phyloP scores from a whole-genome alignment of 2,113 vertebrate species.

The Cavia porcellus region DNA sequence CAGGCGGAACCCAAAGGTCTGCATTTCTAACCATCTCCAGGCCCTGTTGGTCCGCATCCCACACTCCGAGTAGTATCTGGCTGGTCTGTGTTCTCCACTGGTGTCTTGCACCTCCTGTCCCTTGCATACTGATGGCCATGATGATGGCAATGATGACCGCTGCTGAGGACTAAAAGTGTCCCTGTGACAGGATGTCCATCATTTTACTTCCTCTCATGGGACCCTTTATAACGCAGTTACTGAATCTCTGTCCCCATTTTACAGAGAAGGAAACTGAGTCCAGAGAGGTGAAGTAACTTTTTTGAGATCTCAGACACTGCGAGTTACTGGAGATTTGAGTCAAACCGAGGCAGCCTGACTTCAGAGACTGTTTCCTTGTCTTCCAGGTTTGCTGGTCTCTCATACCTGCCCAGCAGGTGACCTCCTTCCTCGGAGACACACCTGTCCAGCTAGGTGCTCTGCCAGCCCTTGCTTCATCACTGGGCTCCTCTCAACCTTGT shows the following conservation, averaged over 20 bases:
- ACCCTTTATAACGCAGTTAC: not conserved
- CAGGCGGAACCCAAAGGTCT: not conserved
- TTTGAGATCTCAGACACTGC: not conserved
- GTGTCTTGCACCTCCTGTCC: not conserved
- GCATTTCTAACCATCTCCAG: not conserved
- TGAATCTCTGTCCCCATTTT: constrained; percentile 17
- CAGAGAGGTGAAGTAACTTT: not conserved
- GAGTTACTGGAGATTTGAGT: not conserved
- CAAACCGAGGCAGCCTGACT: not conserved
- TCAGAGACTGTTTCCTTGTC: not conserved
- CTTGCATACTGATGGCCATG: not conserved
- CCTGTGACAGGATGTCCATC: not conserved
- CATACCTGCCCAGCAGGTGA: not conserved
- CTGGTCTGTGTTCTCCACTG: fast-evolving
- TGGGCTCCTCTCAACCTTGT: not conserved
- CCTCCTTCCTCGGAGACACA: not conserved
- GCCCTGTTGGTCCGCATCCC: fast-evolving
- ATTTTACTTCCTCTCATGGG: not conserved
- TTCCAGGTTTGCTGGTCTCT: not conserved
- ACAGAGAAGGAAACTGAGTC: constrained; percentile 49
- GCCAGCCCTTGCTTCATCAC: not conserved
- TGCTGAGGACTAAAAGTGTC: not conserved
- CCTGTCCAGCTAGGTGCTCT: not conserved
- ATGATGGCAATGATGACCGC: not conserved
- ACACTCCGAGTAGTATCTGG: not conserved